These are phyloP conservation scores for Bombus breviceps DNA, from an alignment of 1,140 invertebrate genomes.

Conservation along the genomic window DNA sequence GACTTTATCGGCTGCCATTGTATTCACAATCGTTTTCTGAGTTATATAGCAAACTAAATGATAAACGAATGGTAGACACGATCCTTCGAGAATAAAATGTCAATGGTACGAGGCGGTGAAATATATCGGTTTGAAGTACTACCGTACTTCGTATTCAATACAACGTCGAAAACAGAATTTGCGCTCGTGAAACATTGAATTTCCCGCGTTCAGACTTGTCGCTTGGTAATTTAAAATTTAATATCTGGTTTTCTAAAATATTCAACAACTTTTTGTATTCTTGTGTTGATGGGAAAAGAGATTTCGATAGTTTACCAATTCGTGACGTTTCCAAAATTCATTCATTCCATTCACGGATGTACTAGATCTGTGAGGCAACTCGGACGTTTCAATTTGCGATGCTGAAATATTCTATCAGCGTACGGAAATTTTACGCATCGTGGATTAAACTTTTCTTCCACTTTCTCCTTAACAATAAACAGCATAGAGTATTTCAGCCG, in stretches of 20 bases:
- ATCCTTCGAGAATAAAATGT: neutral
- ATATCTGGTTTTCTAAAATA: neutral
- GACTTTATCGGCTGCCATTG: neutral
- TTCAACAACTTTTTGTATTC: neutral
- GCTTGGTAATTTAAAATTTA: no score
- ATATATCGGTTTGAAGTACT: neutral
- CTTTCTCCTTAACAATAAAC: slow-evolving; percentile 37
- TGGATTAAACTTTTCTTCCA: slow-evolving; percentile 32
- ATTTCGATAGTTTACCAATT: no score
- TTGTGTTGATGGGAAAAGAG: no score
- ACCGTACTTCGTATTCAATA: neutral
- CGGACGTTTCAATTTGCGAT: neutral
- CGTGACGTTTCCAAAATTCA: neutral
- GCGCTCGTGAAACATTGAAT: no score
- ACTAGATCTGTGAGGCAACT: neutral
- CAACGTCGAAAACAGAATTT: neutral
- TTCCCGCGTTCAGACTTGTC: no score
- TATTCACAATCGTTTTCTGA: neutral
- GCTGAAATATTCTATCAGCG: slow-evolving; percentile 20
- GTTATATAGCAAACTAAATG: neutral
- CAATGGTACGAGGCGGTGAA: neutral
- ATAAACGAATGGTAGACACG: neutral
- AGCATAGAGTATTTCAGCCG: neutral
- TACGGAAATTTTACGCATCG: slow-evolving; percentile 42
- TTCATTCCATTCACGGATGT: neutral